Evolutionary conservation across 2,113 vertebrate genomes (phyloP).

Genomic region (Sinocyclocheilus maitianheensis): DNA sequence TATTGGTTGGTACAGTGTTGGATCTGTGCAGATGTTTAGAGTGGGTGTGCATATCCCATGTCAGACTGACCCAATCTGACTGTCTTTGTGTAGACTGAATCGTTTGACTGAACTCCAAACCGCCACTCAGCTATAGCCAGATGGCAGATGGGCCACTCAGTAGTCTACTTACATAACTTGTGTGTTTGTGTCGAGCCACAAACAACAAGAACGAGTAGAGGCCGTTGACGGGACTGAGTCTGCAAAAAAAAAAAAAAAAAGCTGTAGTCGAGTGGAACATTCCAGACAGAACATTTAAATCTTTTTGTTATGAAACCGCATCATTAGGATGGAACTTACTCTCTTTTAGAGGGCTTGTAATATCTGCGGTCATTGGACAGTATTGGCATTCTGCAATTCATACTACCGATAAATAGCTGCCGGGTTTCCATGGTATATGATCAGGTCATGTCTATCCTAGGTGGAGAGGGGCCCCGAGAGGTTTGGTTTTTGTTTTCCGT

Average conservation of each 20-base stretch:
- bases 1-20: not conserved
- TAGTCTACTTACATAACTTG: conserved; percentile 39
- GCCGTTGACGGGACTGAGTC: not conserved
- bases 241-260: not conserved
- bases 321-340: conserved; percentile 13
- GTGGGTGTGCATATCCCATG: not conserved
- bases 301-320: not conserved
- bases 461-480: conserved; percentile 8
- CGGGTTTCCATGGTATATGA: conserved; percentile 58
- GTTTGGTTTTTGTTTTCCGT: conserved; percentile 37
- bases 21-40: conserved; percentile 14
- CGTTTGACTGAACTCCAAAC: conserved; percentile 44
- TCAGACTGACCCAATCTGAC: conserved; percentile 16
- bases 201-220: conserved; percentile 12
- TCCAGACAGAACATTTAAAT: conserved; percentile 6
- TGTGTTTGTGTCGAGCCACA: conserved; percentile 18
- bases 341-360: conserved; percentile 39
- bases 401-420: conserved; percentile 41
- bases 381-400: conserved; percentile 56
- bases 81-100: conserved; percentile 39
- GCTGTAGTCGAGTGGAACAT: not conserved
- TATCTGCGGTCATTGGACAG: conserved; percentile 44
- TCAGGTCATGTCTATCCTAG: conserved; percentile 43
- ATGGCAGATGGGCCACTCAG: conserved; percentile 56
- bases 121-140: conserved; percentile 9